Base-by-base conservation (phyloP, 2,888 invertebrate species). In the Nomada goodeniana region DNA sequence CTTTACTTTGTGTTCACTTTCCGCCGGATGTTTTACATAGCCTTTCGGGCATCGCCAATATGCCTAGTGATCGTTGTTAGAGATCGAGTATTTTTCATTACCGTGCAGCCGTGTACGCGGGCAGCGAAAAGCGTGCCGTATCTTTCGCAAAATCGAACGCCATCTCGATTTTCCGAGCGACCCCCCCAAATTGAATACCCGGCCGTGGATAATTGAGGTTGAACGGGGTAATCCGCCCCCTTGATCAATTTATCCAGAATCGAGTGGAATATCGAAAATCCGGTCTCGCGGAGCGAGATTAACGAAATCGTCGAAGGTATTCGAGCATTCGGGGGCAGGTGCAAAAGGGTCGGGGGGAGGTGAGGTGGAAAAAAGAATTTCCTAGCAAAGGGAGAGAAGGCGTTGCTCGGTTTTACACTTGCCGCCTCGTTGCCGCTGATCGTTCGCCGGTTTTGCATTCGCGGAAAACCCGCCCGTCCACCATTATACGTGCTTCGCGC, bases 401-500 rank as follows among this genome's bases (percentile, higher is more conserved):
- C 70, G 50, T 18, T 52, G 60, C 60, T 71, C 18, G 52, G 23
- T 61, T 71, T 71, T 60, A 50, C 60, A 71, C 60, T 13, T 50
- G 60, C 18, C 11, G 29, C 50, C 36, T 47, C 57, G 47, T 23
- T 10, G 55, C 29, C 29, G 63, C 60, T 67, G 53, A 72, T 29
- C 64, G 72, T 65, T 72, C 59, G 20, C 67, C 36, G 72, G 52
- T 78, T 78, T 73, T 73, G 67, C 63, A 63, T 73, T 52, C 67
- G 67, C 61, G 13, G 71, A 63, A 64, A 70, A 70, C 60, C 63
- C 50, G 67, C 64, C 50, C 50, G 50, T 44, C 64, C 79, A 55
- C 60, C 63, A 64, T 69, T 80, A 61, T 60, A 76, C 76, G 64
- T 75, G 68, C 64, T 76, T 70, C 76, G 36, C 57, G 65, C 74